Base-by-base conservation (phyloP, 2,888 invertebrate genomes). In the Slavum lentiscoides region DNA sequence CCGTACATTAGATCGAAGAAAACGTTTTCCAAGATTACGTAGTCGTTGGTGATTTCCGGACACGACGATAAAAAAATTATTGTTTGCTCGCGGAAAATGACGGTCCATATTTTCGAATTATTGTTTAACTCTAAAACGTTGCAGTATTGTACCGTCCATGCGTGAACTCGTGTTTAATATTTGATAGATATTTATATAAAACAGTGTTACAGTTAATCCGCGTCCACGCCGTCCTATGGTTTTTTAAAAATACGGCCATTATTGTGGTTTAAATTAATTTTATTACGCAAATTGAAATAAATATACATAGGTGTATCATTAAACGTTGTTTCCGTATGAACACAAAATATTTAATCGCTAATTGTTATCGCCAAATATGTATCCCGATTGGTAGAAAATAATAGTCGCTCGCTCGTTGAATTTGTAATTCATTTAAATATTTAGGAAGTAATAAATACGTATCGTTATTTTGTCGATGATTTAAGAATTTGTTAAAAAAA, bases 11-110 rank as follows among this genome's bases (percentile, higher is more conserved):
- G 3, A 43, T 66, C 49, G 37, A 37, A 74, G 37, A 37, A 74
- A 66, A 64, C 39, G 67, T 23, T 75, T 58, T 67, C 8, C 19
- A n/a, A 43, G n/a, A 67, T 55, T 75, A 7, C n/a, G 6, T 39
- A 53, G 66, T 67, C 53, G 37, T 55, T 72, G 39, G 59, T 3
- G 62, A 64, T 74, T 55, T 74, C 53, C 37, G 74, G 53, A 49
- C 21, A 9, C 15, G 59, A 59, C 19, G n/a, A 55, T 61, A 43
- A 49, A 43, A 73, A 23, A 49, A 9, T 62, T 62, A 21, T 62
- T 49, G 30, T 74, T 64, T 7, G 13, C 17, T 4, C 30, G 3
- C 23, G 19, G n/a, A 74, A 55, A 74, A 13, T 1, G 8, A 13
- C 21, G 19, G 7, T 62, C n/a, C 23, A 37, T 6, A 21, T 64